A percentile compares a stretch with the other conserved stretches of the same genome.
Evolutionary conservation across 2,797 vertebrate species (phyloP).

Genomic region (Chiroxiphia lanceolata): DNA sequence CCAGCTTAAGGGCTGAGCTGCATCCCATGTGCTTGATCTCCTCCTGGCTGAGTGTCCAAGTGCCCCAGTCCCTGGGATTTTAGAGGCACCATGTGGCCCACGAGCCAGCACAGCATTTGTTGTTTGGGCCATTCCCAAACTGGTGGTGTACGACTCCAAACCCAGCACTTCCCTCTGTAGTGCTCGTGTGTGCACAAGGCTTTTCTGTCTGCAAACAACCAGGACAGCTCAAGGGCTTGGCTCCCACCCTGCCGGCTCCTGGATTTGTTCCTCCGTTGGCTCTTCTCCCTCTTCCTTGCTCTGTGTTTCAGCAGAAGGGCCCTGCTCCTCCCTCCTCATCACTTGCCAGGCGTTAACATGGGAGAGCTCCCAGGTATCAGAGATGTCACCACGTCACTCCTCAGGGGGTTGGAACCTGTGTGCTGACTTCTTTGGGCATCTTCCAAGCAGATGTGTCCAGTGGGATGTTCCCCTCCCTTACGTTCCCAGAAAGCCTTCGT

Average conservation of each 20-base stretch:
- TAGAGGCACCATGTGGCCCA: rapidly evolving
- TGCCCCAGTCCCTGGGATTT: rapidly evolving
- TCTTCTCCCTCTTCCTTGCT: not conserved
- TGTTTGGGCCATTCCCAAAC: rapidly evolving
- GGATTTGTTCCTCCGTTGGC: not conserved
- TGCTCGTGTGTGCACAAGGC: rapidly evolving
- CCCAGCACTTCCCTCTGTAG: not conserved
- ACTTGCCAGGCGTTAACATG: not conserved
- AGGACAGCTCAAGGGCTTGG: not conserved
- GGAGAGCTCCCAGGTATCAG: not conserved
- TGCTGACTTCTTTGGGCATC: not conserved
- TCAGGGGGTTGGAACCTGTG: not conserved
- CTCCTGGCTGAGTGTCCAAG: not conserved
- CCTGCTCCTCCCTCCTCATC: not conserved
- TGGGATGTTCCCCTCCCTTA: not conserved
- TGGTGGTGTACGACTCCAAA: not conserved
- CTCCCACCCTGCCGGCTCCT: not conserved
- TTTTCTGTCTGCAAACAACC: not conserved
- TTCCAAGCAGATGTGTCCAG: not conserved
- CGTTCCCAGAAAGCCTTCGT: rapidly evolving
- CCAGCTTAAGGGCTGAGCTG: not conserved
- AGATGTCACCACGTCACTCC: not conserved
- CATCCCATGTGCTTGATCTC: not conserved
- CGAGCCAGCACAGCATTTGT: rapidly evolving
- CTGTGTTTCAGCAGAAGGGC: not conserved